Base-by-base conservation (phyloP, 2,113 vertebrate species). In the Protobothrops flavoviridis region DNA sequence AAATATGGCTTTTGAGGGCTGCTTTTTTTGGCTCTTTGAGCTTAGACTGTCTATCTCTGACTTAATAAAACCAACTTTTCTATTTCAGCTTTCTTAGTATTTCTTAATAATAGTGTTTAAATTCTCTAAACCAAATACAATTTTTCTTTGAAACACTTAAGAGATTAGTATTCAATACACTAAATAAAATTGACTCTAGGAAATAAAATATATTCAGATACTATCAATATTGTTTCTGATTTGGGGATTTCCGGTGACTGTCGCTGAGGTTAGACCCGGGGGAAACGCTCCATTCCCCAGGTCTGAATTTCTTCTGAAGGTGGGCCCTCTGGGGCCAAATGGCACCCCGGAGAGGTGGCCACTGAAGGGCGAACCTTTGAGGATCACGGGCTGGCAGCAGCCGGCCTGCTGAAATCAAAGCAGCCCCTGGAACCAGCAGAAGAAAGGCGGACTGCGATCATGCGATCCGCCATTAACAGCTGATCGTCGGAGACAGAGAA, bases 171-270 rank as follows among this genome's bases (percentile, higher is more conserved):
- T 24, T 93, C 88, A 93, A 93, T 93, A 85, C 57, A 13, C 85
- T 59, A 29, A 90, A 85, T 53, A 59, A 20, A 85, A 53, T 15
- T 33, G 53, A 85, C 8, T 48, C 24, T 59, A 55, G 21, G n/a
- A 89, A 93, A 89, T 93, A 87, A 89, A 93, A 93, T 69, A 89
- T 92, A 89, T 93, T 93, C 64, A 92, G 92, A 92, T 69, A 93
- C 17, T 89, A 93, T 93, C 52, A 45, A 89, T 93, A 93, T 85
- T 85, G 26, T 50, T 85, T 87, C 55, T 50, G 24, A 43, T 39
- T 93, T 45, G 45, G 45, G 45, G 45, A 45, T 45, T 45, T 45
- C 45, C 43, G 3, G 43, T 45, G 43, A 45, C 43, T 45, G 43
- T 45, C 43, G 3, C 43, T 45, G 43, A 45, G 43, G 43, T 45